Conservation (phyloP, 2,797 vertebrate species). For the Phylloscopus collybita region DNA sequence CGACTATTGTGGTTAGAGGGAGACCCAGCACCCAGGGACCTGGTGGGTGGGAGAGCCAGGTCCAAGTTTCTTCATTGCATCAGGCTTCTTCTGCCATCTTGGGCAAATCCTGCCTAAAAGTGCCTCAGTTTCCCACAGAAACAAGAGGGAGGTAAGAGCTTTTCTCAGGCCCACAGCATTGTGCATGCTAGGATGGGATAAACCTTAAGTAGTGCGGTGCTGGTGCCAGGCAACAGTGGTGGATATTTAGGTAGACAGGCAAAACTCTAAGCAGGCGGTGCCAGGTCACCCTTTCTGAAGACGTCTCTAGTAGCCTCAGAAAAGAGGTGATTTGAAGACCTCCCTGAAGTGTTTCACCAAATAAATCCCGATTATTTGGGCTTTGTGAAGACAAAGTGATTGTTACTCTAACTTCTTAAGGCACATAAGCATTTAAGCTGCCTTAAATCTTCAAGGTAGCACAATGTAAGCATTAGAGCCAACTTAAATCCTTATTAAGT, state of each 20-base stretch:
- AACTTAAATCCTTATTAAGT: constrained; percentile 58
- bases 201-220: neutral
- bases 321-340: constrained; percentile 9
- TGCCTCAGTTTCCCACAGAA: neutral
- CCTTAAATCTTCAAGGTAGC: constrained; percentile 60
- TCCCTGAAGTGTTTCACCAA: neutral
- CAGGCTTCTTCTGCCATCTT: neutral
- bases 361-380: constrained; percentile 47
- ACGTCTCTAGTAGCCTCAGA: neutral
- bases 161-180: rapidly evolving
- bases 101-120: neutral
- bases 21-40: neutral
- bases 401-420: constrained; percentile 61
- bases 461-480: constrained; percentile 53
- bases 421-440: constrained; percentile 61
- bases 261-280: neutral
- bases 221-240: neutral
- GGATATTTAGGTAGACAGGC: neutral
- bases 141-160: neutral
- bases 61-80: neutral
- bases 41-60: neutral
- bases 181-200: neutral
- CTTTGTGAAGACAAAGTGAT: constrained; percentile 52
- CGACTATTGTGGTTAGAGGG: neutral
- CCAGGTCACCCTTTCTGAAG: neutral